Evolutionary conservation across 2,888 invertebrate species (phyloP), one percentile per base, ranked within the genome.

Genomic region (Lepetodrilus schrolli): DNA sequence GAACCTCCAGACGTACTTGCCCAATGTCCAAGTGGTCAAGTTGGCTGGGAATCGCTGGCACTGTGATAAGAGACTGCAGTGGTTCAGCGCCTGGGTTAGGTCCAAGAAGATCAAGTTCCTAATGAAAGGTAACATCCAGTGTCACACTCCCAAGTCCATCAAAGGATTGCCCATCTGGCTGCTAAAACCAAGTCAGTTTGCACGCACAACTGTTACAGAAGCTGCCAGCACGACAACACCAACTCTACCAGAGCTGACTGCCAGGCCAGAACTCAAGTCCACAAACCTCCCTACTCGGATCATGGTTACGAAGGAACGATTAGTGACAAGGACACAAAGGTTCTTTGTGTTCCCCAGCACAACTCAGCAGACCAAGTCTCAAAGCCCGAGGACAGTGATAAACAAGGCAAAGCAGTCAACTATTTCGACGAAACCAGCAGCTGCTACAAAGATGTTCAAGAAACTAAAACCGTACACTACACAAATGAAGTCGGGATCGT

Each of bases 61-160:
- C 75, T 96, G 96, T 85, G 95, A 96, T 87, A 95, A 96, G 86
- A 93, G 94, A 34, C 90, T 96, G 0, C 92, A 94, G 37, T 96
- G 96, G 95, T 91, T 96, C 0, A 93, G 94, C 4, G 94, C 80
- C 38, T 84, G 84, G 84, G 79, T 86, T 36, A 72, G 66, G 21
- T 71, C 73, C 4, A 70, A 80, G 26, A 74, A 75, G 20, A 48
- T 74, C 2, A 70, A 79, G 23, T 83, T 87, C 51, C 23, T 43
- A 5, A 70, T 79, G 13, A 72, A 77, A 5, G 72, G 74, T 7
- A 38, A 76, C 13, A 75, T 84, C 1, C 51, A 65, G 37, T 86
- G 86, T 51, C 71, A 72, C 21, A 71, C 74, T 0, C 84, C 86
- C 4, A 36, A 36, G 0, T 48, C 79, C 21, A 73, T 84, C 10